These are phyloP conservation scores for Onychomys leucogaster DNA, from an alignment of 2,797 vertebrate genomes.

Conservation along the genomic window DNA sequence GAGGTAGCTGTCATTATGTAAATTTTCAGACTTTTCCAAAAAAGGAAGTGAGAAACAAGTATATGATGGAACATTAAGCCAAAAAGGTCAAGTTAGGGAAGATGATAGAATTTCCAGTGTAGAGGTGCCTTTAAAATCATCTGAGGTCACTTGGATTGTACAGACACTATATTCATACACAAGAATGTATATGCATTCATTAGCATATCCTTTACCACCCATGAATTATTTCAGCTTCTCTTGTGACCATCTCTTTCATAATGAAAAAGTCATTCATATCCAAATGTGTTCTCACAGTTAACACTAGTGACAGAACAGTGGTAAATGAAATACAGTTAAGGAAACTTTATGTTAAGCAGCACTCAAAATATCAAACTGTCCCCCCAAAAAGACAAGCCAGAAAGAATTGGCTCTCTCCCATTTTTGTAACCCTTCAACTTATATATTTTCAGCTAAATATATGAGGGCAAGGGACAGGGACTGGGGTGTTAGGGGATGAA, in stretches of 20 bases:
- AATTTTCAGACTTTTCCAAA: background rate
- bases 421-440: background rate
- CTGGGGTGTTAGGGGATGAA: background rate
- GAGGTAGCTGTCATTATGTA: background rate
- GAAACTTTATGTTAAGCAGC: conserved; percentile 26
- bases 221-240: conserved; percentile 29
- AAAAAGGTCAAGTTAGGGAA: background rate
- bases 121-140: conserved; percentile 28
- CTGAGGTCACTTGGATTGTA: background rate
- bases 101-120: background rate
- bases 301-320: background rate
- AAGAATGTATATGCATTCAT: background rate
- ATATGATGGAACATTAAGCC: background rate
- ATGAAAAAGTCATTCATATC: background rate
- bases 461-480: background rate
- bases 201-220: background rate
- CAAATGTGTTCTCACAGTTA: background rate
- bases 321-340: background rate
- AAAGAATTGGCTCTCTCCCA: background rate
- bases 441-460: background rate
- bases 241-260: conserved; percentile 33
- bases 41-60: background rate
- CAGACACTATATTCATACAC: background rate
- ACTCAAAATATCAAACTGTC: background rate
- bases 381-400: background rate